Evolutionary conservation across 2,797 vertebrate genomes (phyloP).

Genomic region (Sebastes cheni): DNA sequence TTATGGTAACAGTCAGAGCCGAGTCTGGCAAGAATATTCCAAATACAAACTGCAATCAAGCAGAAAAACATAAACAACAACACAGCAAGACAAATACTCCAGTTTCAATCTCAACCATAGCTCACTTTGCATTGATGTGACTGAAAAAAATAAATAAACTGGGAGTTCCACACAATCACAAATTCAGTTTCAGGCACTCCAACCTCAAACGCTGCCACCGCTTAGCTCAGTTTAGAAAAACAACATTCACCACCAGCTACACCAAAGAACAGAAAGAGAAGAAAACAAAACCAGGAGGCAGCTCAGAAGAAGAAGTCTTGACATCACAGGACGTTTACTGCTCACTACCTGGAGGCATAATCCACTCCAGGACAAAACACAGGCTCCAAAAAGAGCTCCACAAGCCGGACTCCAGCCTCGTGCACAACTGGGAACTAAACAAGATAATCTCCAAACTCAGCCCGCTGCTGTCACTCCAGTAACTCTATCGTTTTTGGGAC

Average conservation of each 20-base stretch:
- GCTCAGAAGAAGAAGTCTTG: not conserved
- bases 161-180: not conserved
- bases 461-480: not conserved
- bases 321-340: not conserved
- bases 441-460: not conserved
- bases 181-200: not conserved
- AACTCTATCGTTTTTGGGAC: too few relatives aligned
- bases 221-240: not conserved
- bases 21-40: not conserved
- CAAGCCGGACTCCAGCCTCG: not conserved
- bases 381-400: not conserved
- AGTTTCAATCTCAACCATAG: not conserved
- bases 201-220: not conserved
- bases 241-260: not conserved
- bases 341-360: not conserved
- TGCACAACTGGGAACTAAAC: not conserved
- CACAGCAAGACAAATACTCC: not conserved
- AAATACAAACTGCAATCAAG: not conserved
- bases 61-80: not conserved
- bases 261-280: not conserved
- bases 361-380: not conserved
- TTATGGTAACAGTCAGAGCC: not conserved
- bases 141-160: not conserved
- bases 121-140: not conserved
- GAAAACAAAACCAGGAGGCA: not conserved